Percentiles rank a stretch among this genome's conserved stretches.
These are phyloP conservation scores for Herpetotheres cachinnans DNA, from an alignment of 2,113 vertebrate genomes.

Conservation along the genomic window DNA sequence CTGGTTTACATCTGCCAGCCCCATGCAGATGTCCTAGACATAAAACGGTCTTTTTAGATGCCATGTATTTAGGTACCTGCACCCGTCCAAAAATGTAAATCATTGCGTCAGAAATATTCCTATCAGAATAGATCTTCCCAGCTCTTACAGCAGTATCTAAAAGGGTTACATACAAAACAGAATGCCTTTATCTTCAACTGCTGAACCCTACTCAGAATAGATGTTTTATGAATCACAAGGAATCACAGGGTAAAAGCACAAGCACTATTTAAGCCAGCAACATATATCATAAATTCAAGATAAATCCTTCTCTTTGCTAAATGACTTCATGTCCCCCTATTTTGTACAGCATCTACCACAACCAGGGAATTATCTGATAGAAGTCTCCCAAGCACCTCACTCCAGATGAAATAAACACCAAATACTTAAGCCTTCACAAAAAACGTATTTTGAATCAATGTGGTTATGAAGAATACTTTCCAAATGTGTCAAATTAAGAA, in stretches of 20 bases:
- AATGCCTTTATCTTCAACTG: neutral
- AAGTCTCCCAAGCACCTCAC: neutral
- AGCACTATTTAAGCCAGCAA: constrained; percentile 50
- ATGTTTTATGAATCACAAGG: neutral
- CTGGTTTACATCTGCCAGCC: neutral
- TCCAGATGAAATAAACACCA: neutral
- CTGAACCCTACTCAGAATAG: neutral
- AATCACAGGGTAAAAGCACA: neutral
- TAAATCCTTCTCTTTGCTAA: neutral
- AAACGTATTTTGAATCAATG: neutral
- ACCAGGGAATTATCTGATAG: neutral
- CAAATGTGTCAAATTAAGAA: neutral
- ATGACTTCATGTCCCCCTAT: neutral
- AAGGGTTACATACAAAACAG: constrained; percentile 23
- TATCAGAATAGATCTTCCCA: neutral
- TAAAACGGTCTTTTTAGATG: neutral
- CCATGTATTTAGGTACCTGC: neutral
- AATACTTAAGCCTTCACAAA: neutral
- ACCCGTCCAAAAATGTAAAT: neutral
- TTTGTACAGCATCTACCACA: neutral
- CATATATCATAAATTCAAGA: constrained; percentile 28
- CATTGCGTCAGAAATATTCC: neutral
- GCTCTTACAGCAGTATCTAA: neutral
- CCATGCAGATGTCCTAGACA: neutral
- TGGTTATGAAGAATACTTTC: neutral